Evolutionary conservation across 2,797 vertebrate genomes (phyloP), one percentile per base, ranked within the genome.

Genomic region (Coccyzus lansbergi): DNA sequence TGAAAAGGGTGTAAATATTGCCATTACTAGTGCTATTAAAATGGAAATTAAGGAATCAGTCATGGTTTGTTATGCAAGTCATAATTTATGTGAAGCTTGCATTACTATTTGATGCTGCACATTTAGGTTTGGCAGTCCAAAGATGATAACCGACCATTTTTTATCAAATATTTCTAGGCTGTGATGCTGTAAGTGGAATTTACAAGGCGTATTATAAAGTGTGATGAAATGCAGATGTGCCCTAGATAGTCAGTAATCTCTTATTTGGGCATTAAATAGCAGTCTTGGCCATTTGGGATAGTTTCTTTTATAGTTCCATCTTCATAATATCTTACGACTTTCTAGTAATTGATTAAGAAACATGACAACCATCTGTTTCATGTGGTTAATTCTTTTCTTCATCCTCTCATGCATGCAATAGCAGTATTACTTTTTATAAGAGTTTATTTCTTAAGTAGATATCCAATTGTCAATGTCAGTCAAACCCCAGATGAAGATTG

Each of bases 1-100:
- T 77, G 93, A 84, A 95, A 95, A 90, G 67, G 28, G 49, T 92
- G 44, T 96, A 95, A 93, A 96, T 94, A 93, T 92, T 95, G 49
- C 70, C 59, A 80, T 91, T 94, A 93, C 74, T 87, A 90, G 80
- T 91, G 63, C 46, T 59, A 93, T 95, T 96, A 96, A 96, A 95
- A 96, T 94, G 88, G 69, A 95, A 95, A 96, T 95, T 51, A 94
- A 69, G 64, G 53, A 90, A 94, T 96, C 44, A 70, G 4, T 95
- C 89, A 92, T 60, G 10, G 14, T 62, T 93, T 86, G 60, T 70
- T 83, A 60, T 82, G 59, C 53, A 83, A 44, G 62, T 87, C 44
- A 63, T 95, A 90, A 91, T 92, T 95, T 82, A 92, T 20, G 28
- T 84, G 86, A 86, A 62, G 29, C 8, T 68, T 76, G 82, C 74